Conservation (phyloP, 1,140 invertebrate genomes). For the Drosophila bifasciata region DNA sequence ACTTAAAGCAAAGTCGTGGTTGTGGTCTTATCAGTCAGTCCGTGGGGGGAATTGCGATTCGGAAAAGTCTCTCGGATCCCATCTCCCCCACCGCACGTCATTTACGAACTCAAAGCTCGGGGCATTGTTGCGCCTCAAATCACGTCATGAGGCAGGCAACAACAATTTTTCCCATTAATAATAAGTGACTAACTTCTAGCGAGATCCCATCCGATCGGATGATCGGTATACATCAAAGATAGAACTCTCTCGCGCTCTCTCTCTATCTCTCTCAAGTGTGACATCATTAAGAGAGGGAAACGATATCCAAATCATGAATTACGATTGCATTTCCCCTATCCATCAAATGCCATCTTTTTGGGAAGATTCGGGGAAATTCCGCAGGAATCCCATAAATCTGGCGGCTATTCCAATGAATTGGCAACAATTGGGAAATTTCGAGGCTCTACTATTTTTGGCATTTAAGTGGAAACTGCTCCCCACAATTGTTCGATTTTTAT, state of each 20-base stretch:
- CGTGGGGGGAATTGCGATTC: no score
- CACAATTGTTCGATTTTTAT: constrained; percentile 49
- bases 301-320: background rate
- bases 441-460: constrained; percentile 46
- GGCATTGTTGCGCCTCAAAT: no score
- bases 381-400: constrained; percentile 46
- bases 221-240: constrained; percentile 25
- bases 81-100: no score
- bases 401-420: constrained; percentile 44
- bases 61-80: no score
- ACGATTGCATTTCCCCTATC: background rate
- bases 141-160: no score
- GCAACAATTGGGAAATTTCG: constrained; percentile 14
- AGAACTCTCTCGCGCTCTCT: constrained; percentile 26
- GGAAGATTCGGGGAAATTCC: constrained; percentile 36
- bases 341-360: constrained; percentile 6
- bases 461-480: constrained; percentile 48
- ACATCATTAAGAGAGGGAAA: constrained; percentile 31
- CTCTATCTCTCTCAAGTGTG: constrained; percentile 21
- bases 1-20: no score
- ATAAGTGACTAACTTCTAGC: constrained; percentile 16
- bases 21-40: no score
- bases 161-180: background rate
- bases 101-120: no score
- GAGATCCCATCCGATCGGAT: background rate